Evolutionary conservation across 2,888 invertebrate species (phyloP), one percentile per base, ranked within the genome.

Genomic region (Nesidiocoris tenuis): DNA sequence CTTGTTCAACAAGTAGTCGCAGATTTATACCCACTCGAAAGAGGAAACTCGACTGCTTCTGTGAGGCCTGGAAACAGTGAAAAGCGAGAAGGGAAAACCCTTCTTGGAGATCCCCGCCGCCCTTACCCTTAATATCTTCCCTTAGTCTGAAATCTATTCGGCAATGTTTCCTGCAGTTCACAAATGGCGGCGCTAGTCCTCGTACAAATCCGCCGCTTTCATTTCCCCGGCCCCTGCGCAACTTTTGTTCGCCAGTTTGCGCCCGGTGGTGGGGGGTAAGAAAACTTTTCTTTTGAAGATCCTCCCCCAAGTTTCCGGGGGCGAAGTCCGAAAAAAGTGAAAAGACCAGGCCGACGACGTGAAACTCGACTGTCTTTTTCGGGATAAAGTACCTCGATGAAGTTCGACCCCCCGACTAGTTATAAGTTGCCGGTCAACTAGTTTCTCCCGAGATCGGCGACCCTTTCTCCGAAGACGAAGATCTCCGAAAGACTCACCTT

Each of bases 1-100:
- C 59, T 59, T 70, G 70, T 70, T 70, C 70, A 70, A 70, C 70
- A 70, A 70, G 70, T 70, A 59, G 70, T 24, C 57, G 70, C 59
- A 70, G 70, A 70, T 70, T 70, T 70, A 70, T 70, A 70, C 70
- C 19, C 70, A 57, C 59, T 59, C 25, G 59, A 55, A 70, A 18
- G n/a, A 59, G n/a, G 68, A 59, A 70, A 57, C 1, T 59, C 54
- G 59, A 18, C 24, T 19, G 39, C 39, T 39, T 39, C 39, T 39
- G 12, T 3, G 12, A 39, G 12, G 39, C 3, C 5, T 39, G 12
- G n/a, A 39, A 39, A 39, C 39, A 39, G 5, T 39, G 39, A 7
- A 39, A 39, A 39, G 39, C 12, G 39, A 39, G 61, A 57, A 25
- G 24, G 67, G 17, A 25, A 59, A n/a, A 18, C 7, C 17, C 5